Conservation (phyloP, 2,888 invertebrate genomes). For the Cenopis cana region DNA sequence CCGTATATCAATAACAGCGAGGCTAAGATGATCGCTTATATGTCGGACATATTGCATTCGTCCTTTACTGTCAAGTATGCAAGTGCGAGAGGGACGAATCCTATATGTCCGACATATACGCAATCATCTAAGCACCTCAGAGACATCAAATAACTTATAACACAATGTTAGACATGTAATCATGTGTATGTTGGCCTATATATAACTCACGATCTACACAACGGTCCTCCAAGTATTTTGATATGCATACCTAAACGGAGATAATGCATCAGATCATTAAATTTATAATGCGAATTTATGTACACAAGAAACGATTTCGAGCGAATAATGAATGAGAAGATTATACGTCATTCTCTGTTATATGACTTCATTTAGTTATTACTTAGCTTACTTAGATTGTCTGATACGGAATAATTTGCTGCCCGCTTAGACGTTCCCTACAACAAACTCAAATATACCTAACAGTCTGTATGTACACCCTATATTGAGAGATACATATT, state of each 20-base stretch:
- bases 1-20: not conserved
- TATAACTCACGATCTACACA: not conserved
- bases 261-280: not conserved
- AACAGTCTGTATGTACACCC: not conserved
- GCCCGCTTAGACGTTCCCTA: not conserved
- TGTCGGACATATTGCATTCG: too few species aligned
- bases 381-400: too few species aligned
- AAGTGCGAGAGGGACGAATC: too few species aligned
- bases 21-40: too few species aligned
- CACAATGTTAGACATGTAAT: not conserved
- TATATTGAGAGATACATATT: not conserved
- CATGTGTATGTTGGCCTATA: not conserved
- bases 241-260: too few species aligned
- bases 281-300: not conserved
- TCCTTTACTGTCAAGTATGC: too few species aligned
- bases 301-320: not conserved
- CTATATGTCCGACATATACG: too few species aligned
- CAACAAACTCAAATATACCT: not conserved
- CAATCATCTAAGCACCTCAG: too few species aligned
- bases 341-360: too few species aligned
- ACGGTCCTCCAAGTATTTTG: too few species aligned
- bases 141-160: not conserved
- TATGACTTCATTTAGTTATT: too few species aligned
- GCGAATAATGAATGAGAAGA: not conserved
- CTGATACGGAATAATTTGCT: not conserved